These are phyloP conservation scores for Tauraco hartlaubi DNA, from an alignment of 2,797 vertebrate genomes.

Conservation along the genomic window DNA sequence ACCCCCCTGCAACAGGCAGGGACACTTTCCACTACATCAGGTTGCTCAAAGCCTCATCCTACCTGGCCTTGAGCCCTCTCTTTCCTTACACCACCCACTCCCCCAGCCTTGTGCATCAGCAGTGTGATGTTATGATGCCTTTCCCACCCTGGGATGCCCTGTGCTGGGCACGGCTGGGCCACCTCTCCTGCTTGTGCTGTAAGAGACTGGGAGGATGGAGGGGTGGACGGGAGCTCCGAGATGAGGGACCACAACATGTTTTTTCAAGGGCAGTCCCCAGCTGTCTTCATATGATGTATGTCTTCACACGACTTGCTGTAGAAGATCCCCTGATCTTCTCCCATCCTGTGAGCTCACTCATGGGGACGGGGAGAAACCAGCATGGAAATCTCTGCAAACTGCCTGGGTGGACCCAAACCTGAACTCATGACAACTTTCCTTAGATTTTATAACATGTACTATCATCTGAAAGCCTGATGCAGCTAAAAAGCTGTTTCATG, in stretches of 20 bases:
- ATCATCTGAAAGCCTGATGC: neutral
- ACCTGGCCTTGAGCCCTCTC: no score
- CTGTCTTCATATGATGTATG: no score
- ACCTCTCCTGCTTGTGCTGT: neutral
- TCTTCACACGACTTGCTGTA: neutral
- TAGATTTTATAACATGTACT: neutral
- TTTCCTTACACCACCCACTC: neutral
- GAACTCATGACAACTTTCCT: neutral
- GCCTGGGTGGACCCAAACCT: neutral
- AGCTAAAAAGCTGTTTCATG: neutral
- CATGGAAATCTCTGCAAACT: neutral
- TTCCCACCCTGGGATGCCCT: neutral
- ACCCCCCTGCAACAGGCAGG: no score
- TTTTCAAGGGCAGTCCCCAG: neutral
- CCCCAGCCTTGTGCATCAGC: neutral
- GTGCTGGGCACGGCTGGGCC: neutral
- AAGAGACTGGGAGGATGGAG: neutral
- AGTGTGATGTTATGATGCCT: rapidly evolving
- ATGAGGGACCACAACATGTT: neutral
- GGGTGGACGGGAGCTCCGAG: neutral
- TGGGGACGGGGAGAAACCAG: rapidly evolving
- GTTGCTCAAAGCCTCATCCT: no score
- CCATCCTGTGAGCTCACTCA: neutral
- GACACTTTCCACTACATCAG: no score
- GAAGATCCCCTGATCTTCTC: neutral